Evolutionary conservation across 1,140 invertebrate species (phyloP), one percentile per base, ranked within the genome.

Genomic region (Drosophila orosa): DNA sequence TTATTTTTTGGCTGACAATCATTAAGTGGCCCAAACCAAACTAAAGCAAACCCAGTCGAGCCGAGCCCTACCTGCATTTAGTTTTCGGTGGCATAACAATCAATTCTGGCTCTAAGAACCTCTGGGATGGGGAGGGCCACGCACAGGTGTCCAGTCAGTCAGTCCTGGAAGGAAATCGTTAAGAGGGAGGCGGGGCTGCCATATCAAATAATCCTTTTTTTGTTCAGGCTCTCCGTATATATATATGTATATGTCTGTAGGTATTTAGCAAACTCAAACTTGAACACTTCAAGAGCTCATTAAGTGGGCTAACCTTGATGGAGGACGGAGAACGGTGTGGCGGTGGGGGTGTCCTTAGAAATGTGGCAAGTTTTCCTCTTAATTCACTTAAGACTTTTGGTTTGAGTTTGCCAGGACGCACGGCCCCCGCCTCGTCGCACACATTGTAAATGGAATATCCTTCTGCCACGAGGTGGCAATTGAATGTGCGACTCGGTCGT

Each of bases 361-460:
- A 74, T 80, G 76, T 89, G 74, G 76, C 84, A 89, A 89, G 84
- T 89, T 87, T 80, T 66, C 35, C 69, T 83, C 80, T 80, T 89
- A 89, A 89, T 89, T 89, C 84, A 89, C 84, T 89, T 89, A 89
- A 89, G 73, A 72, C 84, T 89, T 89, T 83, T 40, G 72, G 79
- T 82, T 72, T 72, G 73, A 60, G 74, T 65, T 55, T 47, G 48
- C 61, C 72, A 74, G 61, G 72, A 87, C 33, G 39, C 29, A 50
- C 31, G 29, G 25, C 31, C 39, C 39, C 55, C 42, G 33, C 62
- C 40, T 59, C 25, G 27, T 17, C 39, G 48, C 45, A 79, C 65
- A 77, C 69, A 65, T 72, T 78, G 69, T 65, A 78, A 74, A 79
- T 86, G 74, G 78, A 81, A 79, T 63, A 58, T 59, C 59, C 63